Conservation (phyloP, 2,113 vertebrate genomes). For the Embiotoca jacksoni region DNA sequence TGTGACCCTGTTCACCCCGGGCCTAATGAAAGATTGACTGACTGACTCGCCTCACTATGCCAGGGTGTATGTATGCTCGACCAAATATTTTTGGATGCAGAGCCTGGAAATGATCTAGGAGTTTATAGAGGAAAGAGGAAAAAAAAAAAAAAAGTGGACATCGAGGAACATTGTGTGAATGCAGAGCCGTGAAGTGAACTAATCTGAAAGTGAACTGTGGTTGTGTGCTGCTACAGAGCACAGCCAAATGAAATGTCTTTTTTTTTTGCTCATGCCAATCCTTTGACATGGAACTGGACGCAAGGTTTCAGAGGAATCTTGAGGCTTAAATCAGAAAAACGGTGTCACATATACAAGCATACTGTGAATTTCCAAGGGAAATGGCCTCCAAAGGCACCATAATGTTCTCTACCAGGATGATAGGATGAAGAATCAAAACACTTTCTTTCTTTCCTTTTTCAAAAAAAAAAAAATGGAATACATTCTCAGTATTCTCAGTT, state of each 20-base stretch:
- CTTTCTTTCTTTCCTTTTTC: too few species aligned
- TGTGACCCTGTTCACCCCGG: constrained; percentile 87
- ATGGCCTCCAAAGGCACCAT: too few species aligned
- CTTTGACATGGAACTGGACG: constrained; percentile 35
- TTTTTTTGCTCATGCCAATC: constrained; percentile 25
- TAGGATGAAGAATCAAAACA: not conserved
- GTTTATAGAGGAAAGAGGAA: constrained; percentile 24
- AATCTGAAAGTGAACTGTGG: constrained; percentile 50
- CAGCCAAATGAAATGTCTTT: constrained; percentile 25
- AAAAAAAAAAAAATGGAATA: too few species aligned
- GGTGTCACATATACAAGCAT: not conserved
- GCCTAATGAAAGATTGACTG: constrained; percentile 90
- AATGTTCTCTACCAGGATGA: not conserved
- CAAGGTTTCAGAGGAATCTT: constrained; percentile 16
- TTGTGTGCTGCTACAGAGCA: constrained; percentile 12
- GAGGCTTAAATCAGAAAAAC: constrained; percentile 37
- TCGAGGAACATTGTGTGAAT: constrained; percentile 46
- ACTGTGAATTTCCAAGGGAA: too few species aligned
- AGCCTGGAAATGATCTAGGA: constrained; percentile 66
- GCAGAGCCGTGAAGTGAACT: constrained; percentile 44
- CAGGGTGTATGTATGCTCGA: constrained; percentile 73
- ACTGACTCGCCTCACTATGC: constrained; percentile 66
- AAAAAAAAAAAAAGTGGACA: constrained; percentile 10
- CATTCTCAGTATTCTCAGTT: too few species aligned
- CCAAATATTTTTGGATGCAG: constrained; percentile 74